Evolutionary conservation across 2,797 vertebrate genomes (phyloP), one percentile per base, ranked within the genome.

Genomic region (Danio kyathit): DNA sequence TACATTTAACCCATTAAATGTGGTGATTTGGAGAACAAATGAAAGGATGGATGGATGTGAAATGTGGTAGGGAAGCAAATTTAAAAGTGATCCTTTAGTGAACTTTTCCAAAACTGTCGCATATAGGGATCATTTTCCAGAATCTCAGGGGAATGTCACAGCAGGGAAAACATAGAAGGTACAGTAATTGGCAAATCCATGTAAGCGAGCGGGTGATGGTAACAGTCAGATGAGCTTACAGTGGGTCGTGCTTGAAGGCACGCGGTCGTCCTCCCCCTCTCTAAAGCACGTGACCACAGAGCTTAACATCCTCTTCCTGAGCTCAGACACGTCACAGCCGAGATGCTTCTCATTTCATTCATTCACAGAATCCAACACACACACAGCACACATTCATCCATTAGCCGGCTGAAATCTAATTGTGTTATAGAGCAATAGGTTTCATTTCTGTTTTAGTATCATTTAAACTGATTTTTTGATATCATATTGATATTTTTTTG

Each of bases 201-300:
- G 8, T 57, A 61, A 63, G 73, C 3, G 2, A 6, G 10, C 14
- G 5, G 44, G 43, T 69, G 54, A 48, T 61, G 3, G 29, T 41
- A 60, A 59, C 52, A 52, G 12, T 6, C 46, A 52, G 43, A 16
- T 14, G 41, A 73, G 69, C 41, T 73, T 54, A 51, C 8, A 66
- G 72, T 73, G 44, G 49, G 72, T 80, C 43, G 63, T 77, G 67
- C 52, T 74, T 9, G 14, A 17, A 48, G 54, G 52, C 71, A 49
- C 44, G 44, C 17, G 2, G 5, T 38, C 69, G 59, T 63, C 69
- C 79, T 72, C 74, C 59, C 52, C 67, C 69, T 65, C 60, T 56
- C 51, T 46, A 51, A 61, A 71, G 65, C 76, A 64, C 17, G 57
- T 80, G 72, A 83, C 11, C 41, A 17, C 19, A 65, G n/a, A 64